These are phyloP conservation scores for Quadroppia sp. DNA, from an alignment of 2,888 invertebrate genomes.

Conservation along the genomic window DNA sequence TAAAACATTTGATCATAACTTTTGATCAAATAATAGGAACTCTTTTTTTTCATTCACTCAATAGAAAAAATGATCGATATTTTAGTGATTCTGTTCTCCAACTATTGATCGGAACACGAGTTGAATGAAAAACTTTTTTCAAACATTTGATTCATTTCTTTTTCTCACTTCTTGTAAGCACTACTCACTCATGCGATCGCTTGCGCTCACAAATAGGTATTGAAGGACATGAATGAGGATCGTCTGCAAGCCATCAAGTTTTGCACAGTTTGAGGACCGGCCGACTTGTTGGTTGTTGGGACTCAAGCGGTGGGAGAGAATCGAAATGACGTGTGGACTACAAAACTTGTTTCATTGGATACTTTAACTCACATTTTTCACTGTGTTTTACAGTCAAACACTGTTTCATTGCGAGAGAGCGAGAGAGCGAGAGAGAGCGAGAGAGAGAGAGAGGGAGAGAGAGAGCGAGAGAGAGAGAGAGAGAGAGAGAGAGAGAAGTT, in stretches of 20 bases:
- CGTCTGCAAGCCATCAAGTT: conserved; percentile 29
- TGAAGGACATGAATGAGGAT: conserved; percentile 31
- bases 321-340: conserved; percentile 18
- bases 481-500: too few species aligned
- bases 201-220: not conserved
- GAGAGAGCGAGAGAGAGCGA: too few species aligned
- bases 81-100: not conserved
- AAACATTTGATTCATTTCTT: not conserved
- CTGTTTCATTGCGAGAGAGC: too few species aligned
- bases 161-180: not conserved
- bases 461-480: too few species aligned
- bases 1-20: not conserved
- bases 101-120: not conserved
- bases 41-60: not conserved
- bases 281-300: not conserved
- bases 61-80: not conserved
- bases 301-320: conserved; percentile 6
- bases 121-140: not conserved
- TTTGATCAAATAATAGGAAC: conserved; percentile 21
- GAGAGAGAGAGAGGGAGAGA: too few species aligned
- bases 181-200: not conserved
- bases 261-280: not conserved
- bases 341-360: conserved; percentile 29
- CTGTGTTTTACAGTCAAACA: too few species aligned
- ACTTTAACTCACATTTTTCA: too few species aligned